Conservation (phyloP, 2,797 vertebrate genomes). For the Anabas testudineus region DNA sequence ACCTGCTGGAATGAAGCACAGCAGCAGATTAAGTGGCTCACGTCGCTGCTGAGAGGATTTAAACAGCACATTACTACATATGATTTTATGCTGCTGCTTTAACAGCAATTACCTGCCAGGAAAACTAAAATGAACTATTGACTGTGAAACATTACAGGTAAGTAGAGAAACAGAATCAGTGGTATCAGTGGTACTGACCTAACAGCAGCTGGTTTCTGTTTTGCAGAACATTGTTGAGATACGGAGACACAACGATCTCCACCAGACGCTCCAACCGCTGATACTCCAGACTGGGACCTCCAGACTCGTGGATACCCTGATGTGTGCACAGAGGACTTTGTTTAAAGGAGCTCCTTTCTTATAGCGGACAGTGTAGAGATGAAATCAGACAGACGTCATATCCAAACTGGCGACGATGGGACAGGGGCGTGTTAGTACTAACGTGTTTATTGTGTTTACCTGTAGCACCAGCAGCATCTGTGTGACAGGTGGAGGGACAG, state of each 20-base stretch:
- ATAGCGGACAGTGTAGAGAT: conserved; percentile 39
- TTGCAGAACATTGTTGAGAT: conserved; percentile 87
- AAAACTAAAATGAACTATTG: too few species aligned
- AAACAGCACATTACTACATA: conserved; percentile 8
- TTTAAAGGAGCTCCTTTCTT: neutral
- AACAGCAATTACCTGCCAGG: too few species aligned
- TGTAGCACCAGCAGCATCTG: conserved; percentile 97
- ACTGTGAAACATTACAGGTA: too few species aligned
- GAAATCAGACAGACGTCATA: too few species aligned
- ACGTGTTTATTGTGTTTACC: conserved; percentile 74
- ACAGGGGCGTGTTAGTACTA: too few species aligned
- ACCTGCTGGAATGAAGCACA: conserved; percentile 5
- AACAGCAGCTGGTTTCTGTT: conserved; percentile 65
- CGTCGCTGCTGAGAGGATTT: conserved; percentile 42
- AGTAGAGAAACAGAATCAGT: neutral
- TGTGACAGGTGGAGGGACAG: conserved; percentile 86
- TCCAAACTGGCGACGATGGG: too few species aligned
- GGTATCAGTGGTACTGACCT: conserved; percentile 74
- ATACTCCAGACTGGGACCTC: conserved; percentile 87
- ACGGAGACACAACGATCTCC: conserved; percentile 91
- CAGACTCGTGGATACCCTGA: conserved; percentile 93
- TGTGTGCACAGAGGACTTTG: neutral
- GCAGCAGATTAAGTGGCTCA: conserved; percentile 23
- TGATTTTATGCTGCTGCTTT: neutral
- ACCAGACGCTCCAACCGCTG: conserved; percentile 90